Evolutionary conservation across 1,140 invertebrate species (phyloP), one percentile per base, ranked within the genome.

Genomic region (Drosophila micromelanica): DNA sequence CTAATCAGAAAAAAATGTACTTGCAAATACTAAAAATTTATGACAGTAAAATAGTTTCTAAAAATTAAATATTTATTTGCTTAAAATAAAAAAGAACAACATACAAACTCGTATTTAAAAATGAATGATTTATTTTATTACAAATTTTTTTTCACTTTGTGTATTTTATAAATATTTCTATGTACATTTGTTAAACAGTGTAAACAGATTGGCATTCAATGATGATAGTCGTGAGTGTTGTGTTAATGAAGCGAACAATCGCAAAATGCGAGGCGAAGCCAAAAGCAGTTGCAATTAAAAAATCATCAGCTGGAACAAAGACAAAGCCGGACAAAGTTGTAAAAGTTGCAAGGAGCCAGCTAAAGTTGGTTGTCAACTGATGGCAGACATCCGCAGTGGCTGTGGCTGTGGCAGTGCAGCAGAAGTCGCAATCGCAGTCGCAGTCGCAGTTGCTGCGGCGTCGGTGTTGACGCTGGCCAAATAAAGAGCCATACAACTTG

Each of bases 221-320:
- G 80, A 71, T 67, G 75, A 72, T 51, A 23, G 27, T 68, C 42
- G 38, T 43, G 43, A 51, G 45, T 57, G 69, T 37, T 59, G 52
- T 52, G 70, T 74, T 80, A 84, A 84, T 85, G 80, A 77, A 73
- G 81, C 80, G 49, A 43, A 37, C 64, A 73, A 62, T 49, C 51
- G 65, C 54, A 61, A 73, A 69, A 70, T 61, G 62, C 59, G 38
- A 35, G 48, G 35, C 42, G 38, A 56, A 59, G 43, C 59, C 40
- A 49, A 76, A 85, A 61, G 69, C 73, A 62, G 54, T 68, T 72
- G 75, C 78, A 87, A 86, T 86, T 86, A 87, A 86, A 86, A 86
- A 87, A 87, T 87, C 75, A 86, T 87, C 81, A 87, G 78, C 78
- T 70, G 45, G n/a, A 75, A 77, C 72, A 63, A 77, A 48, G 63